Percentiles rank a stretch among this genome's conserved stretches.
Evolutionary conservation across 1,140 invertebrate genomes (phyloP).

Genomic region (Drosophila persimilis): DNA sequence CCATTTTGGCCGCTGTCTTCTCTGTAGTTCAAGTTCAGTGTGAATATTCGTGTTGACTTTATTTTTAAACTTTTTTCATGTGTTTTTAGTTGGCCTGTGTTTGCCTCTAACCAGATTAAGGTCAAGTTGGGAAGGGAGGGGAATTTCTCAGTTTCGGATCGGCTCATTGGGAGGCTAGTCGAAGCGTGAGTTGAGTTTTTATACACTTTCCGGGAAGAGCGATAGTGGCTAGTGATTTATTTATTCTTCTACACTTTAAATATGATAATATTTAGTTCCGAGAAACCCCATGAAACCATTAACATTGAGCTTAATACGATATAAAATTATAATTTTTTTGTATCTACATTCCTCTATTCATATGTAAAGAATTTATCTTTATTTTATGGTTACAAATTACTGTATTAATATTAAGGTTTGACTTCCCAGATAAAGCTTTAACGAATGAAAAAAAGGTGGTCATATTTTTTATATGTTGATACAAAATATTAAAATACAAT

Average conservation of each 20-base stretch:
- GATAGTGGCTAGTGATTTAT: background rate
- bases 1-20: background rate
- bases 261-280: too few relatives aligned
- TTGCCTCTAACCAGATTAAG: constrained; percentile 72
- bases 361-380: too few relatives aligned
- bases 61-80: constrained; percentile 70
- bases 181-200: constrained; percentile 35
- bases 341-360: too few relatives aligned
- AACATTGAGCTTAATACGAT: too few relatives aligned
- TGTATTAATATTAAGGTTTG: background rate
- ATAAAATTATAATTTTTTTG: too few relatives aligned
- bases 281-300: too few relatives aligned
- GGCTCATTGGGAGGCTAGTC: constrained; percentile 19
- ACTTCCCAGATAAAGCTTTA: too few relatives aligned
- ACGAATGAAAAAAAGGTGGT: too few relatives aligned
- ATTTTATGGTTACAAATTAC: background rate
- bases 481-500: too few relatives aligned
- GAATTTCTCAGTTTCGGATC: constrained; percentile 22
- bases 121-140: constrained; percentile 51
- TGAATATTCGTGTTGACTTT: constrained; percentile 50
- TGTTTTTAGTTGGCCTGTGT: constrained; percentile 42
- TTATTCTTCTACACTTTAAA: background rate
- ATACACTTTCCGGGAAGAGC: constrained; percentile 43
- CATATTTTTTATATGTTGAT: too few relatives aligned
- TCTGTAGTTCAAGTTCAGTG: constrained; percentile 66